phyloP scores from a whole-genome alignment of 2,888 invertebrate species.

The Macrophya annulata region DNA sequence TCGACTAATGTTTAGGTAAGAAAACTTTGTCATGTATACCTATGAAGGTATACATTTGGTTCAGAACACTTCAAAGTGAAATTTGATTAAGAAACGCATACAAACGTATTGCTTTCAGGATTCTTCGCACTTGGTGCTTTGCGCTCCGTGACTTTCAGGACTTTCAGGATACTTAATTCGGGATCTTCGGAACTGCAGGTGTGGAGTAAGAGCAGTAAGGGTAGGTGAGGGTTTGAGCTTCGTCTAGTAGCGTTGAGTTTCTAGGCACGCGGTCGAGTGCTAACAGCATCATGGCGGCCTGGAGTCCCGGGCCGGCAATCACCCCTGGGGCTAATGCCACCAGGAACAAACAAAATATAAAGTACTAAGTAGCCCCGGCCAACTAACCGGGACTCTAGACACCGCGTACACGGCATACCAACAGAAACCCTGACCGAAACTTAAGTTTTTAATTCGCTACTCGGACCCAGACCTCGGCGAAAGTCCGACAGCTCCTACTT shows the following conservation, averaged over 20 bases:
- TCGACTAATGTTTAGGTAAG: neutral
- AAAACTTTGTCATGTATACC: neutral
- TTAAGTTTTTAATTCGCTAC: conserved; percentile 44
- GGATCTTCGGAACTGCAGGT: conserved; percentile 30
- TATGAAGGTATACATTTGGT: neutral
- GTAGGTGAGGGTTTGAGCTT: neutral
- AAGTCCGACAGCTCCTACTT: neutral
- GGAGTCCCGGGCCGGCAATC: conserved; percentile 70
- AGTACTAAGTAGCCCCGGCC: conserved; percentile 75
- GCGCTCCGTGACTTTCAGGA: conserved; percentile 17
- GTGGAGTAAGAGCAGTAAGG: conserved; percentile 14
- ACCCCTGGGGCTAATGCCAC: conserved; percentile 76
- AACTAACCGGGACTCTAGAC: conserved; percentile 70
- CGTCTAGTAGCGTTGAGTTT: conserved; percentile 70
- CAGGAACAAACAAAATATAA: conserved; percentile 77
- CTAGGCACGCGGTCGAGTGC: conserved; percentile 77
- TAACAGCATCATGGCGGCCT: conserved; percentile 70
- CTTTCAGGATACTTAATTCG: conserved; percentile 26
- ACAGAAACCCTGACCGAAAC: conserved; percentile 22
- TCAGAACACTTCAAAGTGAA: conserved; percentile 7
- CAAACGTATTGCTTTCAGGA: neutral
- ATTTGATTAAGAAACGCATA: neutral
- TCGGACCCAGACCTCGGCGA: neutral
- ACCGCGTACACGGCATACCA: conserved; percentile 40
- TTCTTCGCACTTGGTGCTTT: neutral